A percentile compares a stretch with the other conserved stretches of the same genome.
Conservation (phyloP, 2,888 invertebrate species). For the Pandemis heparana region DNA sequence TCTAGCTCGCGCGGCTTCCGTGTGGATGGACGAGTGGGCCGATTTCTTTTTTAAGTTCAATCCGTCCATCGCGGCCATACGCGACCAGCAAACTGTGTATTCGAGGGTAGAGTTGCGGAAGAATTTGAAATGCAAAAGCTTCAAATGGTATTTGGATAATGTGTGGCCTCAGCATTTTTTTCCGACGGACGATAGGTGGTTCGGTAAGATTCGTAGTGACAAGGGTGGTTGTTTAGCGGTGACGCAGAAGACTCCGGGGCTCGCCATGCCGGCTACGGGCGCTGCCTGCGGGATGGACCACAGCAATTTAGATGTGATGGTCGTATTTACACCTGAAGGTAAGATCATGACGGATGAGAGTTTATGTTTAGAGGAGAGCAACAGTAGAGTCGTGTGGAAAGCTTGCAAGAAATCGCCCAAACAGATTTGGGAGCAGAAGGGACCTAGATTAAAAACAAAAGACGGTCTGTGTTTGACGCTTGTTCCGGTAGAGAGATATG, state of each 20-base stretch:
- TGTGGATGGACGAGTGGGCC: constrained; percentile 99
- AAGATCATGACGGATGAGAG: constrained; percentile 95
- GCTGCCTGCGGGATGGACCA: constrained; percentile 87
- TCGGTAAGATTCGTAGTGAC: constrained; percentile 92
- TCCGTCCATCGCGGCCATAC: constrained; percentile 86
- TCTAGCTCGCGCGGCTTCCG: constrained; percentile 95
- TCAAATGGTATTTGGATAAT: constrained; percentile 97
- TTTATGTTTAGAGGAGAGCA: constrained; percentile 91
- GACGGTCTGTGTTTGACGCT: constrained; percentile 70
- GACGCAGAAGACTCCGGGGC: constrained; percentile 85
- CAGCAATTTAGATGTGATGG: constrained; percentile 87
- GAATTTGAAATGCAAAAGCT: constrained; percentile 92
- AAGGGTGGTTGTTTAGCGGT: constrained; percentile 73
- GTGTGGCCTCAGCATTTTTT: constrained; percentile 99
- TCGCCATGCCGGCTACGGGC: constrained; percentile 89
- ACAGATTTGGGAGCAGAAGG: constrained; percentile 89
- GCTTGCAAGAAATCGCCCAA: constrained; percentile 88
- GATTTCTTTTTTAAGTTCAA: constrained; percentile 96
- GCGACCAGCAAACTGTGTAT: constrained; percentile 87
- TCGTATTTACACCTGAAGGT: constrained; percentile 89
- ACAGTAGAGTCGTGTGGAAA: constrained; percentile 89
- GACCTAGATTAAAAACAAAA: constrained; percentile 70
- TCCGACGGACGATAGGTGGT: constrained; percentile 94
- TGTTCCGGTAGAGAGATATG: constrained; percentile 57
- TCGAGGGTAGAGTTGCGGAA: constrained; percentile 89